Conservation (phyloP, 1,140 invertebrate genomes). For the Amphibalanus amphitrite region DNA sequence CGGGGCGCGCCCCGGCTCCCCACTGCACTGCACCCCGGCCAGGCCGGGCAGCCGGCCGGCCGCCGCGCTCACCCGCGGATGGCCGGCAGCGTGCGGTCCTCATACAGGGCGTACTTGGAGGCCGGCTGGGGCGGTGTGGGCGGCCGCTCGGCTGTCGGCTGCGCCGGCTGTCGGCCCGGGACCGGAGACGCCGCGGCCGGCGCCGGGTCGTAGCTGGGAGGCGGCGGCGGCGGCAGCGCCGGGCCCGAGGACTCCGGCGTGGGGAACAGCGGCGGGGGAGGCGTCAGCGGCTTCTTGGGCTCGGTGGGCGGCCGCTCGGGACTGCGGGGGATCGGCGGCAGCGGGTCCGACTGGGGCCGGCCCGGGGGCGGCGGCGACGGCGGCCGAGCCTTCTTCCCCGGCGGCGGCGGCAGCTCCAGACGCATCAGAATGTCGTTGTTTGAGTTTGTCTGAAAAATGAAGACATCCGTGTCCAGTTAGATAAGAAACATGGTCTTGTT, state of each 20-base stretch:
- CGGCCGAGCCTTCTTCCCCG: too few species aligned
- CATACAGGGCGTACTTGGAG: slow-evolving; percentile 69
- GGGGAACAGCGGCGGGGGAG: neutral
- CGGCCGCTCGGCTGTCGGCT: slow-evolving; percentile 6
- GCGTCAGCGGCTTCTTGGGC: neutral
- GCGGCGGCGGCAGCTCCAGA: slow-evolving; percentile 6
- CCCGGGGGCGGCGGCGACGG: too few species aligned
- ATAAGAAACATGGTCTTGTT: too few species aligned
- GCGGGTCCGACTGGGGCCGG: neutral
- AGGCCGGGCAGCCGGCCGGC: neutral
- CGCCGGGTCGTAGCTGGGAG: slow-evolving; percentile 6
- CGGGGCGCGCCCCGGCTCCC: too few species aligned
- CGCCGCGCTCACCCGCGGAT: slow-evolving; percentile 44
- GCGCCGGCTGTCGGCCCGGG: neutral
- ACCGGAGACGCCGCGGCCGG: slow-evolving; percentile 4
- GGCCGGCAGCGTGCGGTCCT: slow-evolving; percentile 62
- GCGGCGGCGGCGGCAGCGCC: too few species aligned
- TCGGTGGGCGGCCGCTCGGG: neutral
- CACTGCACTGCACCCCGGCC: neutral
- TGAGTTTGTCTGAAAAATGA: slow-evolving; percentile 8
- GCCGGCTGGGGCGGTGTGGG: slow-evolving; percentile 21
- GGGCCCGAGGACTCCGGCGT: neutral
- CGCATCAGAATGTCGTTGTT: slow-evolving; percentile 6
- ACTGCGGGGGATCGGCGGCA: neutral
- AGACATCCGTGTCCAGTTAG: neutral